Conservation (phyloP, 2,113 vertebrate genomes). For the Platichthys flesus region DNA sequence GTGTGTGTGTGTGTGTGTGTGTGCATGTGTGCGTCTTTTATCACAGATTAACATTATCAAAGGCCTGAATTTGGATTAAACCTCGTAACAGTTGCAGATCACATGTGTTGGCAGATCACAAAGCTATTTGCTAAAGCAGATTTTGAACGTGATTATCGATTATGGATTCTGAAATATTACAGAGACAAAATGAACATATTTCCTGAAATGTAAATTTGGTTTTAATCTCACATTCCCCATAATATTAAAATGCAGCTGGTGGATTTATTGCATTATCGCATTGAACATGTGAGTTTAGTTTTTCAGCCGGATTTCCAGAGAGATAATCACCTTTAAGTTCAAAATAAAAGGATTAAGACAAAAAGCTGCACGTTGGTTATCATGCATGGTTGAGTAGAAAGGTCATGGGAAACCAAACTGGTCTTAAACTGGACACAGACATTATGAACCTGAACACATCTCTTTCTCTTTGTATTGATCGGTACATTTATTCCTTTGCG, state of each 20-base stretch:
- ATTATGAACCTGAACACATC: not conserved
- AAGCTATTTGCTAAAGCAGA: not conserved
- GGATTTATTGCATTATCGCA: too few relatives aligned
- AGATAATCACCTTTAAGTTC: not conserved
- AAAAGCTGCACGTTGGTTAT: not conserved
- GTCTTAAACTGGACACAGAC: not conserved
- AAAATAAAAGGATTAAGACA: not conserved
- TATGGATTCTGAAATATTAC: not conserved
- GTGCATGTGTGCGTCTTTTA: not conserved
- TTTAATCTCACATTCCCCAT: too few relatives aligned
- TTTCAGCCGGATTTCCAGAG: not conserved
- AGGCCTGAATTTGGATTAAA: slow-evolving; percentile 47
- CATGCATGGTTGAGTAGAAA: slow-evolving; percentile 23
- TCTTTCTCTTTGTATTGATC: too few relatives aligned
- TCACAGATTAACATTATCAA: not conserved
- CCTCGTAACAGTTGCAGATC: not conserved
- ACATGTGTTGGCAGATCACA: not conserved
- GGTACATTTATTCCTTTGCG: too few relatives aligned
- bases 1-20: slow-evolving; percentile 20
- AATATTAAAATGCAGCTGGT: not conserved
- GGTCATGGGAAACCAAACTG: slow-evolving; percentile 23
- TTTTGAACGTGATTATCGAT: not conserved
- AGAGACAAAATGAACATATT: too few relatives aligned
- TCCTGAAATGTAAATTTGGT: not conserved
- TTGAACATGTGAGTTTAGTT: not conserved